Evolutionary conservation across 2,888 invertebrate genomes (phyloP).

Genomic region (Salpingus planirostris): DNA sequence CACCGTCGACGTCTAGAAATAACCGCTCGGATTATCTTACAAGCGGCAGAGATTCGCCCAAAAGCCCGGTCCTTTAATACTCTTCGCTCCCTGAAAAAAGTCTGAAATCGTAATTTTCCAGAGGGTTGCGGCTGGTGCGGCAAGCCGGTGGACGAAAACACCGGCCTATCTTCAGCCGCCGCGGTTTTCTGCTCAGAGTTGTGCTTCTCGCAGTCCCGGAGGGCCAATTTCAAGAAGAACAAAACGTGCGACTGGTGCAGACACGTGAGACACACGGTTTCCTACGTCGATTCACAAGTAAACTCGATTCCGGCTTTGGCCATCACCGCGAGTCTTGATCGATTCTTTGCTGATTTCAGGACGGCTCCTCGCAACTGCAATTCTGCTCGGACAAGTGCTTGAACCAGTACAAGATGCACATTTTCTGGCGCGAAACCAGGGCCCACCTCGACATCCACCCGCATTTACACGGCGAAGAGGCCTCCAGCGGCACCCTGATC

Average conservation of each 20-base stretch:
- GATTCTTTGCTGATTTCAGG: constrained; percentile 42
- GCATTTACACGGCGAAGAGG: constrained; percentile 48
- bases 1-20: neutral
- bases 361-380: constrained; percentile 83
- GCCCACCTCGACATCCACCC: constrained; percentile 83
- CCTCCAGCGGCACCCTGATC: constrained; percentile 48
- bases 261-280: constrained; percentile 81
- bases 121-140: constrained; percentile 70
- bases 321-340: too few species aligned
- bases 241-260: constrained; percentile 93
- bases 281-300: constrained; percentile 74
- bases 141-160: constrained; percentile 51
- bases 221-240: constrained; percentile 84
- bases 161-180: constrained; percentile 44
- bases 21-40: neutral
- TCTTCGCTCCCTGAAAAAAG: too few species aligned
- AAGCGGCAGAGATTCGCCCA: neutral
- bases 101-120: constrained; percentile 40
- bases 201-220: constrained; percentile 81
- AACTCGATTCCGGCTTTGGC: too few species aligned
- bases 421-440: constrained; percentile 88
- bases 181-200: constrained; percentile 73
- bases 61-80: too few species aligned
- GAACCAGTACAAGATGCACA: constrained; percentile 95
- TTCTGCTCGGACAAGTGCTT: constrained; percentile 89